Conservation (phyloP, 2,888 invertebrate genomes). For the Gymnocheta viridis region DNA sequence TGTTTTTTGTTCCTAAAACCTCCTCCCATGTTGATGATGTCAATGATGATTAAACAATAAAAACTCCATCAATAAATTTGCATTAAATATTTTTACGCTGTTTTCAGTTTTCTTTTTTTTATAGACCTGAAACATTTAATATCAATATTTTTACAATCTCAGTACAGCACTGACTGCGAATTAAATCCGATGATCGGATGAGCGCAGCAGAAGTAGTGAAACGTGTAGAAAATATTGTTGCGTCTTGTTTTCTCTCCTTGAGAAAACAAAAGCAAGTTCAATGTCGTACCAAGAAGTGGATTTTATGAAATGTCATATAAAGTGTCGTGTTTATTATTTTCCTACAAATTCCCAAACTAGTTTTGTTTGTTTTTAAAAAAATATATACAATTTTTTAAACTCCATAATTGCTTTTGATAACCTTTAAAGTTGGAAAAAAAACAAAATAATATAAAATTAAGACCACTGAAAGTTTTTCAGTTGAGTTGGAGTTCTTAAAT, state of each 20-base stretch:
- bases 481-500: background rate
- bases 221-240: background rate
- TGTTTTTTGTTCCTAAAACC: background rate
- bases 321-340: slow-evolving; percentile 11
- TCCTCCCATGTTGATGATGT: background rate
- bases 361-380: background rate
- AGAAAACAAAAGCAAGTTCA: slow-evolving; percentile 39
- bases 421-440: slow-evolving; percentile 12
- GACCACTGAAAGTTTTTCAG: background rate
- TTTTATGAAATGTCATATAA: background rate
- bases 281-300: slow-evolving; percentile 7
- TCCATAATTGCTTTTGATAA: slow-evolving; percentile 6
- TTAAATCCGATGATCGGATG: slow-evolving; percentile 1
- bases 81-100: background rate
- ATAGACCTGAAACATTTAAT: background rate
- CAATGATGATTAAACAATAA: slow-evolving; percentile 23
- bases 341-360: slow-evolving; percentile 37
- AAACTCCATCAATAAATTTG: slow-evolving; percentile 7
- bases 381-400: background rate
- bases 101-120: background rate
- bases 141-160: slow-evolving; percentile 18
- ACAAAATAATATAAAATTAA: background rate
- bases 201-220: background rate
- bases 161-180: too few species aligned
- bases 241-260: background rate